phyloP scores from a whole-genome alignment of 1,140 invertebrate genomes.

The Pogonognathellus flavescens region DNA sequence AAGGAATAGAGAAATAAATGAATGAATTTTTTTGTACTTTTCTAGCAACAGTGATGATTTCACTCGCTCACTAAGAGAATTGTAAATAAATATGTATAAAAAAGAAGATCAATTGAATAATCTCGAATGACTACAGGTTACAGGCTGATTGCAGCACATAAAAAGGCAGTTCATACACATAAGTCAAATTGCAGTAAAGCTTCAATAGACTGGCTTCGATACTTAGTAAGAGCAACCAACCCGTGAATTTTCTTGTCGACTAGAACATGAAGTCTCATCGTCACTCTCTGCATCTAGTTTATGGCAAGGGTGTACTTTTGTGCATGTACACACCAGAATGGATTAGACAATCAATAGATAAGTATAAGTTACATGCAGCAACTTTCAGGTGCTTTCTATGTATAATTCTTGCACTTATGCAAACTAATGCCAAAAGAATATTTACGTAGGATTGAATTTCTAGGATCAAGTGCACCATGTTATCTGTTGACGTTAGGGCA shows the following conservation, averaged over 20 bases:
- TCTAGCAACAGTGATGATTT: background rate
- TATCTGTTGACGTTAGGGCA: too few species aligned
- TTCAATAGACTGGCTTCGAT: background rate
- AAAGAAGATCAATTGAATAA: constrained; percentile 4
- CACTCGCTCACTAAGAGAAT: background rate
- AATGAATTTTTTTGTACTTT: background rate
- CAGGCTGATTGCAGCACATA: background rate
- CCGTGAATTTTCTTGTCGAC: constrained; percentile 30
- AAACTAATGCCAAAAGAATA: background rate
- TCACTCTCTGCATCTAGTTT: constrained; percentile 22
- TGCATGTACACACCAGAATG: background rate
- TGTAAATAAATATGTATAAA: background rate
- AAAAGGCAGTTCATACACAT: background rate
- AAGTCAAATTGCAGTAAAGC: constrained; percentile 26
- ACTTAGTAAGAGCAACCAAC: constrained; percentile 25
- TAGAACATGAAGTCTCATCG: constrained; percentile 22
- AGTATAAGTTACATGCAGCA: too few species aligned
- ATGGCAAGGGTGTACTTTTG: constrained; percentile 23
- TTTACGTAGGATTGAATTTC: constrained; percentile 13
- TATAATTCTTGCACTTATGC: too few species aligned
- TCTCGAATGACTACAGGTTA: background rate
- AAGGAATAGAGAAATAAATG: too few species aligned
- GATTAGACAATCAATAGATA: background rate
- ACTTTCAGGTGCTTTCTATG: too few species aligned
- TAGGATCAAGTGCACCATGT: too few species aligned